Base-by-base conservation (phyloP, 2,113 vertebrate species). In the Lampris incognitus region DNA sequence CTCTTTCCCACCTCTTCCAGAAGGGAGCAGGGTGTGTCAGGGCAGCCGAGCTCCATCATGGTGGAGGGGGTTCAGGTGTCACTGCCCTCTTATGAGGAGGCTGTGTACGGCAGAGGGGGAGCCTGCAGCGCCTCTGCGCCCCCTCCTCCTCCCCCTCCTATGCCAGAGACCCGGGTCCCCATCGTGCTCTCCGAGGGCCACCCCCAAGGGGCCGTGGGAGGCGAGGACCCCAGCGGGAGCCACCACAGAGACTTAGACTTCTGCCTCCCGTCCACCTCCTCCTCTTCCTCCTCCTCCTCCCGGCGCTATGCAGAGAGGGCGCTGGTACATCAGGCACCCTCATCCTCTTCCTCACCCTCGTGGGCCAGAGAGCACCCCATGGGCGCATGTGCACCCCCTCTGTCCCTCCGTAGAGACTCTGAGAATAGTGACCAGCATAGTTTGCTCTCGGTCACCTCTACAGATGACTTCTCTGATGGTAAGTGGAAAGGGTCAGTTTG, bases 61-160 rank as follows among this genome's bases (percentile, higher is more conserved):
- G 97, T 99, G 75, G 98, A 98, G 81, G 98, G 98, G 5, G 96
- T 99, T 65, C 98, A 98, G 78, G 98, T 99, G 66, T 91, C 97
- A 0, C 91, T 99, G 41, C 98, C 98, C 0, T 98, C 98, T 0
- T 99, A 99, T 0, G 98, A 99, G 88, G 98, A 99, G 91, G 98
- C 98, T 0, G 98, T 99, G 10, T 98, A 99, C 1, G 98, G 98
- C 85, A 97, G 95, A 79, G 87, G 94, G 0, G 96, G 96, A 51
- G 95, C 94, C 79, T 91, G 92, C 66, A 3, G 65, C 2, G 50
- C 76, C n/a, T 68, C 86, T 0, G 81, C 46, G 54, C 69, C 90
- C 41, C 80, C 85, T 40, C 87, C 87, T 39, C 80, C 91, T 42
- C 69, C 86, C 0, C 66, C 86, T 2, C 89, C 93, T 5, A 78